Base-by-base conservation (phyloP, 2,888 invertebrate genomes). In the Lottia gigantea region DNA sequence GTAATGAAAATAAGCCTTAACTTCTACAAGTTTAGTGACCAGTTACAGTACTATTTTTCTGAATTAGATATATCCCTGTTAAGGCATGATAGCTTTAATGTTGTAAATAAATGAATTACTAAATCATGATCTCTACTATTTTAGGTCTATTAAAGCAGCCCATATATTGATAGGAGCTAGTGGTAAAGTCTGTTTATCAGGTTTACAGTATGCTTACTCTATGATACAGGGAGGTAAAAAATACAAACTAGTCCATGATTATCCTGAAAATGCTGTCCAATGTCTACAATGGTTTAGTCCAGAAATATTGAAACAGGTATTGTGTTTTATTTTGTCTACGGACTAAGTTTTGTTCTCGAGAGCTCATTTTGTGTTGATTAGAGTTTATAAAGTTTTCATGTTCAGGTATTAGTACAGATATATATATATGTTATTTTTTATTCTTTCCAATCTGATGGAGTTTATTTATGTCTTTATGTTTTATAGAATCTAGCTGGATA, bases 241-340 rank as follows among this genome's bases (percentile, higher is more conserved):
- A 84, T 92, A 92, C 80, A 90, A 90, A 75, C 91, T 91, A 26
- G 91, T 96, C 46, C 94, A 95, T 88, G 92, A 92, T 62, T 93
- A 95, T 86, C 95, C 95, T 0, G 91, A 92, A 0, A 91, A 92
- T 2, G 92, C 93, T 71, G 90, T 91, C 40, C 91, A 92, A 74
- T 93, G 94, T 83, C 90, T 97, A 7, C 94, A 95, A 89, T 97
- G 96, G 95, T 91, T 96, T 16, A 96, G 96, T 83, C 97, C 97
- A 0, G 97, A 97, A 88, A 90, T 97, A 14, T 89, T 97, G 61
- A 94, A 95, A 89, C 97, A 97, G 91, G 93, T 92, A 78, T 76
- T 64, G 47, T 31, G 12, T 46, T 40, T 31, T 40, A 40, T 40
- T 40, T 8, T 26, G 11, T 11, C n/a, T n/a, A 46, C 3, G 1